Evolutionary conservation across 2,797 vertebrate genomes (phyloP).

Genomic region (Onychomys arenicola): DNA sequence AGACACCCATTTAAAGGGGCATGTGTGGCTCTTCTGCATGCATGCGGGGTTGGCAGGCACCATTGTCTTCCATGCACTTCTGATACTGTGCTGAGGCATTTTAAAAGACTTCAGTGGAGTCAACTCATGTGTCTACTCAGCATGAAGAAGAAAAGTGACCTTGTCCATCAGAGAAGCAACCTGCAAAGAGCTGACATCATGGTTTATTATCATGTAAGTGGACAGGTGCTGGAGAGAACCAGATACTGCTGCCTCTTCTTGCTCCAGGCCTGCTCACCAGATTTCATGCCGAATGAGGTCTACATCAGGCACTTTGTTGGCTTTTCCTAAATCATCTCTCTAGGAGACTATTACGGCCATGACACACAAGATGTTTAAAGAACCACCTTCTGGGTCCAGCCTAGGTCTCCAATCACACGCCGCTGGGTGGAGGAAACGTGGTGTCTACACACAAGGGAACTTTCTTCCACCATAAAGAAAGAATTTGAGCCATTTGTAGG

Average conservation of each 20-base stretch:
- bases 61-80: not conserved
- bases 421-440: not conserved
- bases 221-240: slow-evolving; percentile 10
- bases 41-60: not conserved
- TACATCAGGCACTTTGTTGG: slow-evolving; percentile 35
- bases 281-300: slow-evolving; percentile 19
- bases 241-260: slow-evolving; percentile 18
- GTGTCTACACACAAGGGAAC: not conserved
- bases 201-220: not conserved
- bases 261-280: not conserved
- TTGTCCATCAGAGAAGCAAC: not conserved
- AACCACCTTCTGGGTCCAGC: not conserved
- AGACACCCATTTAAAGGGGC: not conserved
- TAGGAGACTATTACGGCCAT: not conserved
- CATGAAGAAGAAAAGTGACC: not conserved
- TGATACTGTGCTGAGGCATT: not conserved
- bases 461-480: not conserved
- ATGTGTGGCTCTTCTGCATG: not conserved
- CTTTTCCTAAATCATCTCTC: slow-evolving; percentile 51
- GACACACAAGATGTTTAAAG: slow-evolving; percentile 1
- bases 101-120: not conserved
- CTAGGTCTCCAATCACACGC: not conserved
- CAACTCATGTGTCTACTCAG: not conserved
- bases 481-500: not conserved
- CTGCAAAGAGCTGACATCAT: not conserved